Evolutionary conservation across 2,888 invertebrate genomes (phyloP).

Genomic region (Meteorus cinctellus): DNA sequence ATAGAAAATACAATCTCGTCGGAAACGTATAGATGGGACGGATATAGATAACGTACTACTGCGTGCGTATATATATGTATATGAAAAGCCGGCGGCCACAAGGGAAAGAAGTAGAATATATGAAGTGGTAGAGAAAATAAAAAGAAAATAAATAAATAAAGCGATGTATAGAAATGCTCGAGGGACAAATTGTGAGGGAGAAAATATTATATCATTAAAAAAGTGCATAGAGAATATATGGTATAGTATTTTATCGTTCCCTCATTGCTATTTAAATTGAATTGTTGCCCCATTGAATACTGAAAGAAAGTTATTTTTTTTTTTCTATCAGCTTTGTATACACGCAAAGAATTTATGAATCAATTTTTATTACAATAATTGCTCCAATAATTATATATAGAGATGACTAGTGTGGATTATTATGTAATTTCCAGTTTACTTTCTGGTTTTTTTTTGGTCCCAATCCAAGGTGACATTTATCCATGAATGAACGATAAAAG

Average conservation of each 20-base stretch:
- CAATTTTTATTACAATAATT: neutral
- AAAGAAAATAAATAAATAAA: constrained; percentile 38
- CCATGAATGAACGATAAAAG: constrained; percentile 10
- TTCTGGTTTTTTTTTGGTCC: neutral
- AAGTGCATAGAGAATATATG: neutral
- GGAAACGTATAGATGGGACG: neutral
- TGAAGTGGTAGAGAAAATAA: constrained; percentile 37
- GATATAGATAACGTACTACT: constrained; percentile 32
- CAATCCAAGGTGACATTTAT: neutral
- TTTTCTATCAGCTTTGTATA: neutral
- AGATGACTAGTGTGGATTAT: neutral
- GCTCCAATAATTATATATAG: neutral
- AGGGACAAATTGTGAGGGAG: constrained; percentile 35
- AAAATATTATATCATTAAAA: constrained; percentile 4
- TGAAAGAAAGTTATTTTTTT: neutral
- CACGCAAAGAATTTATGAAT: neutral
- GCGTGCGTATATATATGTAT: constrained; percentile 25
- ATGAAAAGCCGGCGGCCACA: constrained; percentile 35
- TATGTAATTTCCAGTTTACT: neutral
- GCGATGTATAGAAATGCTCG: constrained; percentile 44
- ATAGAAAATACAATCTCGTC: constrained; percentile 23
- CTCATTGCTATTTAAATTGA: constrained; percentile 2
- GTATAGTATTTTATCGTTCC: constrained; percentile 2
- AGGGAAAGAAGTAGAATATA: constrained; percentile 33
- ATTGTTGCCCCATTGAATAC: neutral